These are phyloP conservation scores for Acrocephalus arundinaceus DNA, from an alignment of 2,113 vertebrate species.

Conservation along the genomic window DNA sequence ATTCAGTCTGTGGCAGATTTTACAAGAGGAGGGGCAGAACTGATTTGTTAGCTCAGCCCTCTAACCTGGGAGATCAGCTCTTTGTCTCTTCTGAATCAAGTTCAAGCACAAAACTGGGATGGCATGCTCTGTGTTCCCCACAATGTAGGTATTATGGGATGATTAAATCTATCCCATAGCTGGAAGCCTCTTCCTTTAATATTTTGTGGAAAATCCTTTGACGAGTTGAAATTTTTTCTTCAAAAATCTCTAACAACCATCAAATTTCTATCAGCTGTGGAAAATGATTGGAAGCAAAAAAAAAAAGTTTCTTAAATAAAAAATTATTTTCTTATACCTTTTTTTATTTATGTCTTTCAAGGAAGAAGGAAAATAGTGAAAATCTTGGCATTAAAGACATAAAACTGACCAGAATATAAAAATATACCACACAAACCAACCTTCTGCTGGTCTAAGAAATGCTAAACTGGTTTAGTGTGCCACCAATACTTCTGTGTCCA, in stretches of 20 bases:
- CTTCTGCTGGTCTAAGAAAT: neutral
- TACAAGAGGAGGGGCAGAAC: neutral
- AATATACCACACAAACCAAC: neutral
- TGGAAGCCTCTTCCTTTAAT: neutral
- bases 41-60: neutral
- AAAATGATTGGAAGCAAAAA: neutral
- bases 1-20: neutral
- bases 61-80: neutral
- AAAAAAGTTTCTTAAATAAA: neutral
- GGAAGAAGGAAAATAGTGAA: neutral
- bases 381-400: neutral
- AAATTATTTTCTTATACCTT: neutral
- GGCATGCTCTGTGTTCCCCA: neutral
- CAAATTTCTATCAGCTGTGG: neutral
- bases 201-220: neutral
- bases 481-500: neutral
- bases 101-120: neutral
- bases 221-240: neutral
- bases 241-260: neutral
- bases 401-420: neutral
- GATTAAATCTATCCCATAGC: neutral
- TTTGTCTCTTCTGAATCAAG: neutral
- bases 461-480: neutral
- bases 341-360: neutral
- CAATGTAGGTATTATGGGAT: neutral